These are phyloP conservation scores for Drosophila pachea DNA, from an alignment of 1,140 invertebrate species.

Conservation along the genomic window DNA sequence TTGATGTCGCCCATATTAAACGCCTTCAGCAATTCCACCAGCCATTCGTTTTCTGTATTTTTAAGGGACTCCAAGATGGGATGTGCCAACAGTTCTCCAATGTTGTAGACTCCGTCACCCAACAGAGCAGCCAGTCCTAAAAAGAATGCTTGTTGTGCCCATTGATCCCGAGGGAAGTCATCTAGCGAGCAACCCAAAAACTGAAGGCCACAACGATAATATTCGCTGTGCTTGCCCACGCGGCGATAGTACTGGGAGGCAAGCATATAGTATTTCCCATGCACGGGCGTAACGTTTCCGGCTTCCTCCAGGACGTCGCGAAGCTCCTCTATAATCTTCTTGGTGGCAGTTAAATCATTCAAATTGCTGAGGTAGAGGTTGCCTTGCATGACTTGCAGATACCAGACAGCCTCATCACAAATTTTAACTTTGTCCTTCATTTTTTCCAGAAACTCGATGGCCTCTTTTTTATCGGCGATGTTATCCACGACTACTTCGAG, in stretches of 20 bases:
- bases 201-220: slow-evolving; percentile 96
- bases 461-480: slow-evolving; percentile 89
- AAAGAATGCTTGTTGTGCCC: slow-evolving; percentile 92
- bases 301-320: slow-evolving; percentile 92
- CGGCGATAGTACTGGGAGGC: slow-evolving; percentile 93
- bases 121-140: slow-evolving; percentile 95
- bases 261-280: slow-evolving; percentile 96
- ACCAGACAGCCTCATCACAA: slow-evolving; percentile 90
- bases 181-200: slow-evolving; percentile 96
- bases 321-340: slow-evolving; percentile 94
- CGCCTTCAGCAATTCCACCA: slow-evolving; percentile 92
- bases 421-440: slow-evolving; percentile 92
- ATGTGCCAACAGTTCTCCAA: slow-evolving; percentile 97
- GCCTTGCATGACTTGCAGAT: slow-evolving; percentile 84
- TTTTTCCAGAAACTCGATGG: slow-evolving; percentile 91
- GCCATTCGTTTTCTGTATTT: slow-evolving; percentile 91
- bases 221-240: slow-evolving; percentile 80
- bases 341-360: slow-evolving; percentile 89
- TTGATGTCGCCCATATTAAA: slow-evolving; percentile 95
- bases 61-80: slow-evolving; percentile 93
- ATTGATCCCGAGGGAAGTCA: slow-evolving; percentile 82
- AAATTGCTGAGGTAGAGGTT: slow-evolving; percentile 90
- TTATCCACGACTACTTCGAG: slow-evolving; percentile 89
- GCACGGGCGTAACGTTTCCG: slow-evolving; percentile 95
- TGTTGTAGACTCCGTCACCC: slow-evolving; percentile 97